Conservation (phyloP, 1,140 invertebrate genomes). For the Drosophila tsacasi region DNA sequence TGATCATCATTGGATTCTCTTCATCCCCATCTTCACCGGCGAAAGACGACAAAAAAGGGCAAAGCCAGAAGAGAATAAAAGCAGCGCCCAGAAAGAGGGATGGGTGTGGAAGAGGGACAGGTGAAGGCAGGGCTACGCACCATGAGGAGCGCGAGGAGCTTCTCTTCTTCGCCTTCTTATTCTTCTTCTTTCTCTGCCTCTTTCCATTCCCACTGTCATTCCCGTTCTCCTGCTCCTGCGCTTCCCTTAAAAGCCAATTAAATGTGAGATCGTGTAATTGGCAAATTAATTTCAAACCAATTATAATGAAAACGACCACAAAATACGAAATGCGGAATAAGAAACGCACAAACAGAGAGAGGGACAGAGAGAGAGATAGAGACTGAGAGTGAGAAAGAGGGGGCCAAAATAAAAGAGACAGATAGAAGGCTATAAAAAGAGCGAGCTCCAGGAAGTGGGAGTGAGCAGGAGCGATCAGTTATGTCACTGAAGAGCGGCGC, state of each 20-base stretch:
- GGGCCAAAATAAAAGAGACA: neutral
- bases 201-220: slow-evolving; percentile 7
- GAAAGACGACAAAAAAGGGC: slow-evolving; percentile 69
- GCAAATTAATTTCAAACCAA: slow-evolving; percentile 85
- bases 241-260: slow-evolving; percentile 82
- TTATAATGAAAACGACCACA: slow-evolving; percentile 84
- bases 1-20: slow-evolving; percentile 21
- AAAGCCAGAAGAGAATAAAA: slow-evolving; percentile 59
- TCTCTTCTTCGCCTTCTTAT: neutral
- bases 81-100: slow-evolving; percentile 32
- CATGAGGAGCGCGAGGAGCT: slow-evolving; percentile 28
- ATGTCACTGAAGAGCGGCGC: slow-evolving; percentile 22
- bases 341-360: slow-evolving; percentile 16
- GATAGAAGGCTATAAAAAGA: slow-evolving; percentile 5
- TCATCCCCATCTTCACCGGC: slow-evolving; percentile 30
- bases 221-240: slow-evolving; percentile 9
- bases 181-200: slow-evolving; percentile 14
- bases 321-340: slow-evolving; percentile 55
- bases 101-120: neutral
- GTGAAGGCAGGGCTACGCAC: slow-evolving; percentile 54
- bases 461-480: slow-evolving; percentile 16
- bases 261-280: slow-evolving; percentile 85
- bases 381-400: neutral
- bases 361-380: slow-evolving; percentile 1
- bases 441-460: slow-evolving; percentile 11